Conservation (phyloP, 2,113 vertebrate species). For the Nyctereutes procyonoides region DNA sequence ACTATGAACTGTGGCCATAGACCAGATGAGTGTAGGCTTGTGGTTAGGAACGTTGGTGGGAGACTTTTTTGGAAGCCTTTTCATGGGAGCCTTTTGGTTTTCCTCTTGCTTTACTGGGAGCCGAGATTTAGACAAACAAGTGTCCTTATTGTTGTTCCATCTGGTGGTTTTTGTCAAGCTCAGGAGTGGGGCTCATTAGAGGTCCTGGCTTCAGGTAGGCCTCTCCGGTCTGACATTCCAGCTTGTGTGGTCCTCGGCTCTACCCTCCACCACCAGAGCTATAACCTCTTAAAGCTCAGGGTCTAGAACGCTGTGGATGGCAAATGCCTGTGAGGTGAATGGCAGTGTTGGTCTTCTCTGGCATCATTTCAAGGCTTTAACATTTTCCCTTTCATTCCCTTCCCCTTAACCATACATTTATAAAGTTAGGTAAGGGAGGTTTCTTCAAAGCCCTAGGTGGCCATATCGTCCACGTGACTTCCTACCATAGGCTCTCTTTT, state of each 20-base stretch:
- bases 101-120: not conserved
- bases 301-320: not conserved
- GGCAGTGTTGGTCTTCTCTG: not conserved
- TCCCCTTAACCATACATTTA: not conserved
- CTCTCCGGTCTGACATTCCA: not conserved
- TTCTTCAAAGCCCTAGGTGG: not conserved
- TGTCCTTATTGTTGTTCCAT: not conserved
- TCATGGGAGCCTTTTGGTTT: not conserved
- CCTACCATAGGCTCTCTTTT: too few species aligned
- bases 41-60: not conserved
- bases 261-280: not conserved
- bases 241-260: not conserved
- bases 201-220: not conserved
- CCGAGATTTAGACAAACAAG: not conserved
- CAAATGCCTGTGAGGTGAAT: not conserved
- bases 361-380: not conserved
- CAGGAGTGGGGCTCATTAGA: not conserved
- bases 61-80: not conserved
- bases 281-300: not conserved
- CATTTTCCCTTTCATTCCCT: not conserved
- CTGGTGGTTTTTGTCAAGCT: not conserved
- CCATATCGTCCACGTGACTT: not conserved
- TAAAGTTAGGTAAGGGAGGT: too few species aligned
- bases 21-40: not conserved
- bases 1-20: not conserved